Conservation (phyloP, 2,888 invertebrate genomes). For the Mayetiola destructor region DNA sequence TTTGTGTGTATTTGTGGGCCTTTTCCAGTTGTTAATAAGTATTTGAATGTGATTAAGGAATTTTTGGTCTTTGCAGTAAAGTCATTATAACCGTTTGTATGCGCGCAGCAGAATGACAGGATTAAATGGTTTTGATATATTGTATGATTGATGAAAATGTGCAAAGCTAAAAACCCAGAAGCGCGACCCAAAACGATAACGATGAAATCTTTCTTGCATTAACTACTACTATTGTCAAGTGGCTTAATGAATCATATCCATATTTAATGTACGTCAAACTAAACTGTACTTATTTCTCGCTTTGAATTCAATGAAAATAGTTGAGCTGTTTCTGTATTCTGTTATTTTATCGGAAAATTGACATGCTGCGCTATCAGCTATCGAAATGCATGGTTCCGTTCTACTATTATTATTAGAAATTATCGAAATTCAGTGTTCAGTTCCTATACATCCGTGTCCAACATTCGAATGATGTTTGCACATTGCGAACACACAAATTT, state of each 20-base stretch:
- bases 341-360: background rate
- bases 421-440: too few species aligned
- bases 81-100: too few species aligned
- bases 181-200: background rate
- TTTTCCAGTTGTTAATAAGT: too few species aligned
- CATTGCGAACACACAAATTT: too few species aligned
- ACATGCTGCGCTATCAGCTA: slow-evolving; percentile 5
- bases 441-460: too few species aligned
- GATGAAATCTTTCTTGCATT: background rate
- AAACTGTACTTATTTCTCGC: slow-evolving; percentile 1
- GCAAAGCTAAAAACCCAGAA: slow-evolving; percentile 3
- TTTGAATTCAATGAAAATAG: slow-evolving; percentile 7
- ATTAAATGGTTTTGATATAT: slow-evolving; percentile 4
- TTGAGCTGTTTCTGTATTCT: background rate
- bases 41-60: slow-evolving; percentile 5
- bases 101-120: background rate
- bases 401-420: too few species aligned
- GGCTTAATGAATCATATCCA: too few species aligned
- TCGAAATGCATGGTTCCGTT: too few species aligned
- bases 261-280: background rate
- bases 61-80: slow-evolving; percentile 3
- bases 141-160: too few species aligned
- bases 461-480: too few species aligned
- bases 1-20: background rate
- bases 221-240: background rate